Conservation (phyloP, 2,113 vertebrate species). For the Mionectes macconnelli region DNA sequence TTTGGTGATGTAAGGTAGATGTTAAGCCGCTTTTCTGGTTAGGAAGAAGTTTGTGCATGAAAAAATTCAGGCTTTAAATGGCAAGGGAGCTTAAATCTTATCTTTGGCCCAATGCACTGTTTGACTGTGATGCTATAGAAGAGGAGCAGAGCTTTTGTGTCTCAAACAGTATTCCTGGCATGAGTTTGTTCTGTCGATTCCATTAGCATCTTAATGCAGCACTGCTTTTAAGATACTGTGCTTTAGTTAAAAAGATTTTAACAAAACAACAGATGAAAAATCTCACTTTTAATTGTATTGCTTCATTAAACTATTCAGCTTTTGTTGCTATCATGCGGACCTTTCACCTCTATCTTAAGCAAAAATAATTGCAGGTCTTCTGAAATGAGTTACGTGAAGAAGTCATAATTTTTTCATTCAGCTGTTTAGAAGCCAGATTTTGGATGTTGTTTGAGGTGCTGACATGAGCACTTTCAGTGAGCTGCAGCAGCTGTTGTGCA, state of each 20-base stretch:
- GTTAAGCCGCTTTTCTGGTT: neutral
- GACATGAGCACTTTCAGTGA: constrained; percentile 50
- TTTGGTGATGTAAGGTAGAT: neutral
- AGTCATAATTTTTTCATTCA: constrained; percentile 46
- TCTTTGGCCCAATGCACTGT: neutral
- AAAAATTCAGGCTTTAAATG: neutral
- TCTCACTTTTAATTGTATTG: neutral
- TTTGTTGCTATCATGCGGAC: neutral
- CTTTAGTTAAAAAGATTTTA: neutral
- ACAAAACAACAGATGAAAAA: neutral
- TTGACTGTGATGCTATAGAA: neutral
- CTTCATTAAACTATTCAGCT: neutral
- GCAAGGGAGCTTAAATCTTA: neutral
- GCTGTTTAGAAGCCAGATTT: constrained; percentile 43
- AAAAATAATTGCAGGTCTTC: constrained; percentile 19
- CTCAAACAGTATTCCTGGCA: neutral
- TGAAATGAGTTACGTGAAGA: constrained; percentile 27
- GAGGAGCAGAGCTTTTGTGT: neutral
- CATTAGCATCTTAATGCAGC: neutral
- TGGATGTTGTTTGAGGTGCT: constrained; percentile 49
- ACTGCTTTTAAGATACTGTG: neutral
- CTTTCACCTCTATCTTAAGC: neutral
- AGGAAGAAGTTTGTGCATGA: neutral
- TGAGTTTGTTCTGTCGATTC: neutral
- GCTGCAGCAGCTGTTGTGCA: constrained; percentile 62